Conservation (phyloP, 2,888 invertebrate species). For the Ischnus inquisitorius region DNA sequence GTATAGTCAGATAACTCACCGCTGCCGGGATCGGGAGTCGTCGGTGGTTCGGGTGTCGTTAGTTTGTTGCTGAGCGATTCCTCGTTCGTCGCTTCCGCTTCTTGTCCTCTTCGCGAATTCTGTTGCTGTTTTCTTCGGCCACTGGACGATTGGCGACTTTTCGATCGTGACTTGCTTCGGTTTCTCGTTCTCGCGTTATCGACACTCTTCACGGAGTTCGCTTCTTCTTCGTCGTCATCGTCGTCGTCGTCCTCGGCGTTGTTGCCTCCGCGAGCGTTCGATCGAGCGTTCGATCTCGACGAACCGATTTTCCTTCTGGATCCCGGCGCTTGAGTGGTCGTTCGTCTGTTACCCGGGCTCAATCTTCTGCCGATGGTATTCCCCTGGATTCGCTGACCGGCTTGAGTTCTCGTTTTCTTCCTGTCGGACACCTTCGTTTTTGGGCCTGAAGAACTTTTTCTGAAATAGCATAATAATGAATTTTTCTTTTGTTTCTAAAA, state of each 20-base stretch:
- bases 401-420: conserved; percentile 71
- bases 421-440: conserved; percentile 71
- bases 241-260: conserved; percentile 66
- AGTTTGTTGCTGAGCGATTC: conserved; percentile 85
- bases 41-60: conserved; percentile 93
- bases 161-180: conserved; percentile 71
- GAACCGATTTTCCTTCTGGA: conserved; percentile 71
- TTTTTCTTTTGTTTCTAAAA: not conserved
- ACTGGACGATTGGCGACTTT: conserved; percentile 72
- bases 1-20: conserved; percentile 86
- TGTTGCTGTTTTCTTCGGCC: conserved; percentile 74
- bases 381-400: conserved; percentile 63
- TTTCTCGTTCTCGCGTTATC: conserved; percentile 74
- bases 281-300: conserved; percentile 71
- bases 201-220: conserved; percentile 72
- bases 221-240: conserved; percentile 71
- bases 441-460: conserved; percentile 62
- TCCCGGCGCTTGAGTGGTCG: conserved; percentile 70
- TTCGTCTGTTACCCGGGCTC: conserved; percentile 69
- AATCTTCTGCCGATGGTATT: conserved; percentile 73
- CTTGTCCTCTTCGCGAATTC: conserved; percentile 63
- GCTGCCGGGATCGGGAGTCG: conserved; percentile 95
- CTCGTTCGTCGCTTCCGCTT: conserved; percentile 84
- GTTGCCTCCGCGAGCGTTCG: conserved; percentile 61
- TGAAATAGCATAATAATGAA: not conserved